Percentiles rank a stretch among this genome's conserved stretches.
Evolutionary conservation across 2,888 invertebrate genomes (phyloP).

Genomic region (Parapristionchus giblindavisi): DNA sequence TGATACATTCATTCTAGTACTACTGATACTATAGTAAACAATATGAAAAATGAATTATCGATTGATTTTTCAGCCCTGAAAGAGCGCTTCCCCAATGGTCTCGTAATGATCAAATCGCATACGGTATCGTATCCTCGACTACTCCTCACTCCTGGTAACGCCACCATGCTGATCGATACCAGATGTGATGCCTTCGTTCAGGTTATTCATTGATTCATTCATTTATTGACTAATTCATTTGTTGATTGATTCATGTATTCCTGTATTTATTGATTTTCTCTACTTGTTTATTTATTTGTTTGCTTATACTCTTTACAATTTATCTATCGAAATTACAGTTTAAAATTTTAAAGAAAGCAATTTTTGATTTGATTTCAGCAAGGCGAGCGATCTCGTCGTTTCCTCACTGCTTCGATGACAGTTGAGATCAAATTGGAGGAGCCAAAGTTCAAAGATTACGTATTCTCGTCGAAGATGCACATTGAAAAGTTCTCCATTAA

Average conservation of each 20-base stretch:
- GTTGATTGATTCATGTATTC: background rate
- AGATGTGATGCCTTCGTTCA: slow-evolving; percentile 68
- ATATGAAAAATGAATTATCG: background rate
- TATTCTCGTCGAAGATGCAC: slow-evolving; percentile 58
- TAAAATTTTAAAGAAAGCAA: background rate
- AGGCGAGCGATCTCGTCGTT: slow-evolving; percentile 64
- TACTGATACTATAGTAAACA: background rate
- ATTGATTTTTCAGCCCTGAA: slow-evolving; percentile 51
- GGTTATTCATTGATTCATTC: slow-evolving; percentile 47
- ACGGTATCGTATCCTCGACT: slow-evolving; percentile 61
- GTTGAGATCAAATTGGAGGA: slow-evolving; percentile 65
- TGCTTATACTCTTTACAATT: background rate
- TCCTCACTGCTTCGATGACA: slow-evolving; percentile 67
- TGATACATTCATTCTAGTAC: background rate
- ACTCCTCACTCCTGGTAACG: slow-evolving; percentile 61
- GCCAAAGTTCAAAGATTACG: slow-evolving; percentile 62
- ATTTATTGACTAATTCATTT: background rate
- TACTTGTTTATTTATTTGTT: background rate
- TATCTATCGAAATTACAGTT: background rate
- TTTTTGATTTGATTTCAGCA: slow-evolving; percentile 53
- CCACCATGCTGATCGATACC: slow-evolving; percentile 62
- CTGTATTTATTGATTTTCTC: background rate
- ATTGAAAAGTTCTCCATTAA: slow-evolving; percentile 68
- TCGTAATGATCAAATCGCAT: slow-evolving; percentile 64
- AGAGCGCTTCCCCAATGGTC: slow-evolving; percentile 63